phyloP scores from a whole-genome alignment of 1,140 invertebrate species.

The Euwallacea similis region DNA sequence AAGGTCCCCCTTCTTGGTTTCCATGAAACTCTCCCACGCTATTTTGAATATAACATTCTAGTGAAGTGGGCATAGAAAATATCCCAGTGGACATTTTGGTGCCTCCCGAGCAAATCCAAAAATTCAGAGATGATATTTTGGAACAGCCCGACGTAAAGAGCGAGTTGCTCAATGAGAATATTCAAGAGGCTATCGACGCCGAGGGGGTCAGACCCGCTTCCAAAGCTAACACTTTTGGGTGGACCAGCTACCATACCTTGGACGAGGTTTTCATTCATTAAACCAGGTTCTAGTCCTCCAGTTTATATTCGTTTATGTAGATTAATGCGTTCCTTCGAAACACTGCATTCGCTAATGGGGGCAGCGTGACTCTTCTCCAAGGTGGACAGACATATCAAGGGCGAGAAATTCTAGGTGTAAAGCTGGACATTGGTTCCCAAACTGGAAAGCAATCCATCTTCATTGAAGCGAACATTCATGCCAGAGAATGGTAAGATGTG shows the following conservation, averaged over 20 bases:
- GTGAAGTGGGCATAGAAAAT: constrained; percentile 2
- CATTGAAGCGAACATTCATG: constrained; percentile 59
- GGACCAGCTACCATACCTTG: constrained; percentile 37
- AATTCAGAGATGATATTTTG: constrained; percentile 34
- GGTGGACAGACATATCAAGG: constrained; percentile 63
- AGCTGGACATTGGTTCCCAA: constrained; percentile 56
- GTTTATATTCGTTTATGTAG: constrained; percentile 36
- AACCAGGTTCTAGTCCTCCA: neutral
- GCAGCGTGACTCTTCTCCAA: constrained; percentile 56
- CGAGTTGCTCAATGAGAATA: constrained; percentile 49
- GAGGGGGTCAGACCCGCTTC: constrained; percentile 33
- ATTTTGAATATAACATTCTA: neutral
- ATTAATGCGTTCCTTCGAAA: constrained; percentile 57
- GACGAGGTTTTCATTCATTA: constrained; percentile 22
- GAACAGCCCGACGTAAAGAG: constrained; percentile 39
- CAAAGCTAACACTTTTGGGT: constrained; percentile 22
- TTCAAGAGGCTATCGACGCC: constrained; percentile 50
- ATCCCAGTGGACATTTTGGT: constrained; percentile 52
- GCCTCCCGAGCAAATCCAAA: constrained; percentile 41
- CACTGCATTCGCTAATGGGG: constrained; percentile 55
- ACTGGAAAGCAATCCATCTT: constrained; percentile 52
- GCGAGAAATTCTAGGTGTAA: constrained; percentile 64
- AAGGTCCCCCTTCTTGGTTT: neutral
- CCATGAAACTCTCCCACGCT: neutral
- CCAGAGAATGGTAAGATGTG: constrained; percentile 37